phyloP scores from a whole-genome alignment of 2,113 vertebrate species.

The Typhlomys cinereus region DNA sequence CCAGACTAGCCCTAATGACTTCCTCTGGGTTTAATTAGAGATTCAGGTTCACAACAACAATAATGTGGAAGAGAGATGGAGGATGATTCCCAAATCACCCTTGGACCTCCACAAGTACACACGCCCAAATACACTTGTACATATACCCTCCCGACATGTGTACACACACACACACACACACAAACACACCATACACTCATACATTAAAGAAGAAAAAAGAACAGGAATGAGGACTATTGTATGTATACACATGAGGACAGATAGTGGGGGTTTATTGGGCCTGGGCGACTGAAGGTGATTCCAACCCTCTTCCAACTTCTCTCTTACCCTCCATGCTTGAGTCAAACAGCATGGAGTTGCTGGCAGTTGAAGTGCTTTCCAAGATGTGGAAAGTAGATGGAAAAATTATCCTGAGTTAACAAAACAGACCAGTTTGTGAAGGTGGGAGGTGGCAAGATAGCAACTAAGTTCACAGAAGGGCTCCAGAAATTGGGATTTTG shows the following conservation, averaged over 20 bases:
- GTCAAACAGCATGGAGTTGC: not conserved
- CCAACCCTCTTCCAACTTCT: not conserved
- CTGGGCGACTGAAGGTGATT: not conserved
- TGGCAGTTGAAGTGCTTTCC: not conserved
- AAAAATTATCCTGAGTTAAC: not conserved
- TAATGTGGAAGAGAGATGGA: too few relatives aligned
- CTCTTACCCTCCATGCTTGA: not conserved
- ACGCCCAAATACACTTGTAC: too few relatives aligned
- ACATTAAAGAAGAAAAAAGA: too few relatives aligned
- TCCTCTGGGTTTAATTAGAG: too few relatives aligned
- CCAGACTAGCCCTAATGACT: too few relatives aligned
- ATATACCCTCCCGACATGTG: too few relatives aligned
- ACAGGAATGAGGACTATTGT: too few relatives aligned
- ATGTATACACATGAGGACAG: not conserved
- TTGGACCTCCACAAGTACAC: too few relatives aligned
- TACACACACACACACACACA: not conserved
- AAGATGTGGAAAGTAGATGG: not conserved
- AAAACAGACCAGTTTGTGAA: not conserved
- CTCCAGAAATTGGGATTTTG: not conserved
- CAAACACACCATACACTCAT: too few relatives aligned
- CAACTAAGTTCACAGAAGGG: not conserved
- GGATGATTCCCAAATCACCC: too few relatives aligned
- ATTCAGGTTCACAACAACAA: too few relatives aligned
- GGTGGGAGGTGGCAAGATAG: not conserved
- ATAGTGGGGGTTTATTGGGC: not conserved